These are phyloP conservation scores for Phyllostomus discolor DNA, from an alignment of 2,113 vertebrate genomes.

Conservation along the genomic window DNA sequence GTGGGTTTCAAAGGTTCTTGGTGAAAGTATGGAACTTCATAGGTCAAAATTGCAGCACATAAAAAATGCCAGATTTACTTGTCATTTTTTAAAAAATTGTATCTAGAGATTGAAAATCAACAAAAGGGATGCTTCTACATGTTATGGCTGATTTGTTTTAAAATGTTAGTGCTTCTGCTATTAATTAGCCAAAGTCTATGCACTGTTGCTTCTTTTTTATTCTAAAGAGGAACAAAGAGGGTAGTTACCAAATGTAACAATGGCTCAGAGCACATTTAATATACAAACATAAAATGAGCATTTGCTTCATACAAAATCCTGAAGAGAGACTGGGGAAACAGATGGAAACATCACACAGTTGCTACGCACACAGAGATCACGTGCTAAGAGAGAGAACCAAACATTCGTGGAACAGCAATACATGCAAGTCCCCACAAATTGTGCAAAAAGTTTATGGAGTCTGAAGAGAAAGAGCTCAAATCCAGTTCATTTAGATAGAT, in stretches of 20 bases:
- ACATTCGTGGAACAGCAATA: not conserved
- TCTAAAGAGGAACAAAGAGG: not conserved
- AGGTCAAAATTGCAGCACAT: not conserved
- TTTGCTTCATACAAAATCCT: not conserved
- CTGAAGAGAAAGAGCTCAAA: not conserved
- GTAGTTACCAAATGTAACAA: not conserved
- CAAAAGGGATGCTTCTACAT: not conserved
- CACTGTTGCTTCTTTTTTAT: not conserved
- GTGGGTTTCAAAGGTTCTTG: constrained; percentile 39
- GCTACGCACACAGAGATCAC: not conserved
- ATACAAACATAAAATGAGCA: not conserved
- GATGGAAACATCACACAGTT: not conserved
- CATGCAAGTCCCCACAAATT: not conserved
- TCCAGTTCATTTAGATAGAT: not conserved
- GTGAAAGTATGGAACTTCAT: not conserved
- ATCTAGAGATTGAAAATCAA: not conserved
- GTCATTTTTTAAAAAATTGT: not conserved
- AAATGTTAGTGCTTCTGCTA: not conserved
- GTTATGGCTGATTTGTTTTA: not conserved
- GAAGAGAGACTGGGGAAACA: not conserved
- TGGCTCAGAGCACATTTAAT: not conserved
- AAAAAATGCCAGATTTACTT: not conserved
- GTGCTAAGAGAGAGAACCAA: not conserved
- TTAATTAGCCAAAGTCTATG: not conserved
- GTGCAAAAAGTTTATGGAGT: not conserved